phyloP scores from a whole-genome alignment of 2,888 invertebrate genomes.

The Dysmachus trigonus region DNA sequence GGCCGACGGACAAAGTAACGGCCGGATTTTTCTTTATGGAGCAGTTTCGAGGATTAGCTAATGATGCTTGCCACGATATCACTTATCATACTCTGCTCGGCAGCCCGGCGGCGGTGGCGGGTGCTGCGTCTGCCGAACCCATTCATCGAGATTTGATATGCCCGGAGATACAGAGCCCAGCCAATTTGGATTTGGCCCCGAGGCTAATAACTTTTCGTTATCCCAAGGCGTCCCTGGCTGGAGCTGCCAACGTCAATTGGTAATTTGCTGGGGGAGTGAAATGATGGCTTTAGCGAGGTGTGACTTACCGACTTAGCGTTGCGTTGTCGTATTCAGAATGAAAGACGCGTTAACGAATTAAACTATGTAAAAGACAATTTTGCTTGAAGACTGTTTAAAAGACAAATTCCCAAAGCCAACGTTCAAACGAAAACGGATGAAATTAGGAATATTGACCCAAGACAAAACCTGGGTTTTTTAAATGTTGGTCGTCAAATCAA shows the following conservation, averaged over 20 bases:
- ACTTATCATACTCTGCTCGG: background rate
- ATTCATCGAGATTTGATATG: background rate
- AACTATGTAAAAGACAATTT: background rate
- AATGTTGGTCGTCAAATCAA: too few species aligned
- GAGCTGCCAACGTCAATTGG: background rate
- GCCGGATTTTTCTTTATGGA: conserved; percentile 16
- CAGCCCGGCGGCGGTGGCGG: background rate
- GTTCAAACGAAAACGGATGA: too few species aligned
- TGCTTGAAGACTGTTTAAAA: too few species aligned
- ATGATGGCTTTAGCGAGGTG: background rate
- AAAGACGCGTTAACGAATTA: background rate
- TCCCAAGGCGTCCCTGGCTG: background rate
- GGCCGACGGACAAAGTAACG: background rate
- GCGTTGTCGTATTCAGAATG: background rate
- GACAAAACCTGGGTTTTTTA: too few species aligned
- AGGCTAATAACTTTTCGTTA: background rate
- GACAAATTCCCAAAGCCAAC: too few species aligned
- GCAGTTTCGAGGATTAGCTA: background rate
- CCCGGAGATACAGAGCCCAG: background rate
- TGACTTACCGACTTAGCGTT: background rate
- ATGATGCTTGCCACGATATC: conserved; percentile 14
- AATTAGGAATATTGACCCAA: too few species aligned
- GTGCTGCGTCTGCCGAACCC: background rate
- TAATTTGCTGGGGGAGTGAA: background rate
- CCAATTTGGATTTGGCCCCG: background rate